Evolutionary conservation across 2,888 invertebrate species (phyloP).

Genomic region (Tetranychus piercei): DNA sequence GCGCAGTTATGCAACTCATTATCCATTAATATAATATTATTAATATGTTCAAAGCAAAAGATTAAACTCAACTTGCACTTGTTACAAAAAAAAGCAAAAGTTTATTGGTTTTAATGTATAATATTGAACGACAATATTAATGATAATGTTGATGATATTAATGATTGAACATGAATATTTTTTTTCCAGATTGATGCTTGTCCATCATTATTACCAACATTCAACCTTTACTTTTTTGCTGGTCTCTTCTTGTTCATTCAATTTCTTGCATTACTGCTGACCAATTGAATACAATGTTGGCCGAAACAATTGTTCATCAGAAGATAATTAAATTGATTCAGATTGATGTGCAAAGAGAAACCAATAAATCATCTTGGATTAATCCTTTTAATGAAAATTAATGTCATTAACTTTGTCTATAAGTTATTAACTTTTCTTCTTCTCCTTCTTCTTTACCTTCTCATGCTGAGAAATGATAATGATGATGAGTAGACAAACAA

Average conservation of each 20-base stretch:
- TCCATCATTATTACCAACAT: background rate
- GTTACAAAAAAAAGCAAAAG: background rate
- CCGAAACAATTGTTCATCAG: no score
- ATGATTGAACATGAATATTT: background rate
- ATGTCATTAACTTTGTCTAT: no score
- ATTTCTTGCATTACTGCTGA: no score
- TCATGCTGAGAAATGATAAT: no score
- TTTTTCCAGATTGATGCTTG: background rate
- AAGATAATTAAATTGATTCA: no score
- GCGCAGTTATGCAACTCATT: conserved; percentile 5
- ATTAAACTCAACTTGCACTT: conserved; percentile 1
- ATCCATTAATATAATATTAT: background rate
- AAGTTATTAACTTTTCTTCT: no score
- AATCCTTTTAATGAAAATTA: no score
- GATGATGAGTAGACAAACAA: no score
- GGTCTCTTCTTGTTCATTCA: background rate
- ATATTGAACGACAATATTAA: background rate
- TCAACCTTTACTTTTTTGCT: background rate
- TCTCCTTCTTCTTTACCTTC: no score
- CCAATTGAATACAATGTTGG: no score
- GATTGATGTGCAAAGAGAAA: no score
- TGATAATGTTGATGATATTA: background rate
- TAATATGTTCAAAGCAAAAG: background rate
- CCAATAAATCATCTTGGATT: no score
- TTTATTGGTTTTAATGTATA: background rate